Base-by-base conservation (phyloP, 2,888 invertebrate species). In the Escarpia spicata region DNA sequence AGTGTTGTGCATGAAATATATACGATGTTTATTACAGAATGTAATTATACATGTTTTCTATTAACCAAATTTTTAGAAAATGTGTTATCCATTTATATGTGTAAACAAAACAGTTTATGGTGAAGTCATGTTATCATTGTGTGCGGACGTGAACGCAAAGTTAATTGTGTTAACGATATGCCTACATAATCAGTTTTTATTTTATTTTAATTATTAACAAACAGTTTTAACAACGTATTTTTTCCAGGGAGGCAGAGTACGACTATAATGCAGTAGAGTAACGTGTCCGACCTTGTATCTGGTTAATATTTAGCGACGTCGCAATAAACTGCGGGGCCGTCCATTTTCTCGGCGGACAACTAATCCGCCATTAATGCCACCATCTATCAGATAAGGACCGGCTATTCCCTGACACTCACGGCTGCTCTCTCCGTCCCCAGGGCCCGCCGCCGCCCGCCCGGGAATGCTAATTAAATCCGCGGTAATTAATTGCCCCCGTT, bases 401-500 rank as follows among this genome's bases (percentile, higher is more conserved):
- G 26, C 75, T 75, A 19, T 4, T 19, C 26, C 75, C n/a, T 75
- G 75, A 75, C 75, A 26, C 75, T 75, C 75, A 75, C 75, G 19
- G n/a, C 75, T 26, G 75, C 6, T n/a, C 37, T n/a, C 3, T 26
- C 75, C 19, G 75, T 75, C 75, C 75, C 75, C 75, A 19, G 75
- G 75, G 75, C 60, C 12, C 60, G 60, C 75, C 75, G 26, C 26
- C 75, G 26, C 75, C 75, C 75, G 75, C 75, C 19, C 75, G 75
- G 75, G 75, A 75, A 75, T 75, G 75, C 75, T 75, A 75, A 75
- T 75, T 75, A 75, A 75, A 75, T 75, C 75, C 75, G 75, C 75
- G 75, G n/a, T 75, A 75, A 75, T 75, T 75, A 75, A 75, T 75
- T 75, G 75, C 75, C 75, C 75, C 75, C 75, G 75, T 75, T 75